Percentiles rank a stretch among this genome's conserved stretches.
phyloP scores from a whole-genome alignment of 2,797 vertebrate species.

The Remorina albescens region DNA sequence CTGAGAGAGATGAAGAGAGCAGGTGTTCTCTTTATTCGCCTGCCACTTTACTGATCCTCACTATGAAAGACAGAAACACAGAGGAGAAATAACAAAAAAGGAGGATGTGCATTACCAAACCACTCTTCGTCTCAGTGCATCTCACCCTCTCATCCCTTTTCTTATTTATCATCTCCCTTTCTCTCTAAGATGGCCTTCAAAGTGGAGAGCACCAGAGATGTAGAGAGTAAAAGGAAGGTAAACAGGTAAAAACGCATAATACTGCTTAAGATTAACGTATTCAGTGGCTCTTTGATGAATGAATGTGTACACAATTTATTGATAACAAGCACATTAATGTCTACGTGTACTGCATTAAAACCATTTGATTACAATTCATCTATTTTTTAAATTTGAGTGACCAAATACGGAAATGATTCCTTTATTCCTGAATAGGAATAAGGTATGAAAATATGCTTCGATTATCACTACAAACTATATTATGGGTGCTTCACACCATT shows the following conservation, averaged over 20 bases:
- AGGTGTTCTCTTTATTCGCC: constrained; percentile 82
- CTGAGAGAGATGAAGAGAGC: constrained; percentile 76
- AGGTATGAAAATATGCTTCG: background rate
- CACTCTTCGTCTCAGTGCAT: constrained; percentile 56
- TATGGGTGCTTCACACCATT: no score
- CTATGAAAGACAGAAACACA: constrained; percentile 71
- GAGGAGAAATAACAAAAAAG: constrained; percentile 68
- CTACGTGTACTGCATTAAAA: no score
- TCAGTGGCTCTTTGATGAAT: constrained; percentile 3
- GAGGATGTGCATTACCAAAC: constrained; percentile 71
- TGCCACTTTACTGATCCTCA: constrained; percentile 80
- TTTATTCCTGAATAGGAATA: background rate
- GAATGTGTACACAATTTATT: background rate
- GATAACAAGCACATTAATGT: background rate
- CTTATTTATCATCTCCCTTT: constrained; percentile 52
- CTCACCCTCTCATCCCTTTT: constrained; percentile 54
- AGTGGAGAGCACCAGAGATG: constrained; percentile 47
- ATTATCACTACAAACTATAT: background rate
- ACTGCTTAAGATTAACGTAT: constrained; percentile 30
- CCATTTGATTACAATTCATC: background rate
- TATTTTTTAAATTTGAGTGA: background rate
- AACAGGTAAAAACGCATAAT: constrained; percentile 42
- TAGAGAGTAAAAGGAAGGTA: constrained; percentile 8
- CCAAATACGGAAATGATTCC: background rate
- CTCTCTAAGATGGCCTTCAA: constrained; percentile 57